Evolutionary conservation across 2,888 invertebrate genomes (phyloP).

Genomic region (Silvanus unidentatus): DNA sequence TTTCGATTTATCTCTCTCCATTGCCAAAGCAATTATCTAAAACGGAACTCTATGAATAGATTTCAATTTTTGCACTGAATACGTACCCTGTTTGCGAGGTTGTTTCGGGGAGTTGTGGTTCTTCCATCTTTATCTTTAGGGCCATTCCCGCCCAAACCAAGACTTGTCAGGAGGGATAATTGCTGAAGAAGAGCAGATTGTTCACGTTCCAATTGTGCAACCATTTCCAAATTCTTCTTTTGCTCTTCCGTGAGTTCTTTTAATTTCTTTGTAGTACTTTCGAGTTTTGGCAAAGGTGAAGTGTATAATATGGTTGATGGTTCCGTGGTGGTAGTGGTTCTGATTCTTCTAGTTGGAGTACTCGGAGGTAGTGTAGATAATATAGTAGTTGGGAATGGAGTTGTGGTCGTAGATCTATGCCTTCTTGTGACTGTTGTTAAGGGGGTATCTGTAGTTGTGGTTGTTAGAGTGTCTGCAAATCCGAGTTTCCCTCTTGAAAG

Average conservation of each 20-base stretch:
- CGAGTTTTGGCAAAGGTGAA: conserved; percentile 24
- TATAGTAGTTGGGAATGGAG: neutral
- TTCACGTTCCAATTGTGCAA: conserved; percentile 40
- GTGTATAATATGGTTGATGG: neutral
- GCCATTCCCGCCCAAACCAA: neutral
- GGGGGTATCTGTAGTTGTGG: conserved; percentile 6
- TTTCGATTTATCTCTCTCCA: conserved; percentile 30
- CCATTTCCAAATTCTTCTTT: conserved; percentile 38
- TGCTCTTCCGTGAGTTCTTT: conserved; percentile 40
- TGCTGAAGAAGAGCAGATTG: conserved; percentile 43
- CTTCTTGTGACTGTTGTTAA: conserved; percentile 4
- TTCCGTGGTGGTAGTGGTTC: conserved; percentile 19
- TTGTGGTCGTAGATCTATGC: conserved; percentile 4
- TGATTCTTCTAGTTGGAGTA: conserved; percentile 21
- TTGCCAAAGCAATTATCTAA: conserved; percentile 39
- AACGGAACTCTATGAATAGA: too few relatives aligned
- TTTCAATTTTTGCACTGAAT: too few relatives aligned
- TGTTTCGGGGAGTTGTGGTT: conserved; percentile 7
- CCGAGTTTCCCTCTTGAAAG: conserved; percentile 6
- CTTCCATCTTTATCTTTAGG: neutral
- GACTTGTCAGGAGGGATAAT: conserved; percentile 39
- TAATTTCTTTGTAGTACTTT: conserved; percentile 23
- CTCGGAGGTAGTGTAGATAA: neutral
- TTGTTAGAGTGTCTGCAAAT: conserved; percentile 10
- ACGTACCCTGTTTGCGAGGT: conserved; percentile 28